phyloP scores from a whole-genome alignment of 2,113 vertebrate genomes.

The Hemichromis elongatus region DNA sequence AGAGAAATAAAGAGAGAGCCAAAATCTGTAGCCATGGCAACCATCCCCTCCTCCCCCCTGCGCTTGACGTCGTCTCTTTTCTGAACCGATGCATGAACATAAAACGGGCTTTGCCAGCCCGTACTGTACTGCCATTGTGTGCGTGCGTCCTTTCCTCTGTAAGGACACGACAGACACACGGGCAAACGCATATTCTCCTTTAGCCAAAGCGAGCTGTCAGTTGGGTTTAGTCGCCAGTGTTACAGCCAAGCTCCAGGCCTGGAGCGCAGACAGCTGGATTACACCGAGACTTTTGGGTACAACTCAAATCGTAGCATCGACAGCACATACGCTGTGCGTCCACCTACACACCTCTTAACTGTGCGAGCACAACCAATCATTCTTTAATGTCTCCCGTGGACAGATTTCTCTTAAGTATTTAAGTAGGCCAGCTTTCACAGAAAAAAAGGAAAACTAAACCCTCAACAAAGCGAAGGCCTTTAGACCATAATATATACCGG shows the following conservation, averaged over 20 bases:
- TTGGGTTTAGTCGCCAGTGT: constrained; percentile 6
- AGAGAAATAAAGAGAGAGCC: constrained; percentile 4
- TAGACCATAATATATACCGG: background rate
- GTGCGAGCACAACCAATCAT: background rate
- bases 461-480: background rate
- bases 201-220: constrained; percentile 2
- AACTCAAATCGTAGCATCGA: background rate
- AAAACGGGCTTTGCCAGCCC: constrained; percentile 19
- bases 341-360: background rate
- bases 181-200: background rate
- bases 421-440: background rate
- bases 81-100: constrained; percentile 32
- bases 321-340: background rate
- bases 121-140: background rate
- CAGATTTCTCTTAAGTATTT: background rate
- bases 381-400: background rate
- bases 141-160: background rate
- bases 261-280: constrained; percentile 29
- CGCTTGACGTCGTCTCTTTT: constrained; percentile 27
- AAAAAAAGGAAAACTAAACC: background rate
- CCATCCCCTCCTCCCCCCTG: constrained; percentile 25
- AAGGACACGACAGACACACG: background rate
- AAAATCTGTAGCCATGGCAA: constrained; percentile 59
- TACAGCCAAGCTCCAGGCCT: background rate
- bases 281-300: constrained; percentile 8